A percentile compares a stretch with the other conserved stretches of the same genome.
These are phyloP conservation scores for Neosilurus mollespiculum DNA, from an alignment of 2,797 vertebrate species.

Conservation along the genomic window DNA sequence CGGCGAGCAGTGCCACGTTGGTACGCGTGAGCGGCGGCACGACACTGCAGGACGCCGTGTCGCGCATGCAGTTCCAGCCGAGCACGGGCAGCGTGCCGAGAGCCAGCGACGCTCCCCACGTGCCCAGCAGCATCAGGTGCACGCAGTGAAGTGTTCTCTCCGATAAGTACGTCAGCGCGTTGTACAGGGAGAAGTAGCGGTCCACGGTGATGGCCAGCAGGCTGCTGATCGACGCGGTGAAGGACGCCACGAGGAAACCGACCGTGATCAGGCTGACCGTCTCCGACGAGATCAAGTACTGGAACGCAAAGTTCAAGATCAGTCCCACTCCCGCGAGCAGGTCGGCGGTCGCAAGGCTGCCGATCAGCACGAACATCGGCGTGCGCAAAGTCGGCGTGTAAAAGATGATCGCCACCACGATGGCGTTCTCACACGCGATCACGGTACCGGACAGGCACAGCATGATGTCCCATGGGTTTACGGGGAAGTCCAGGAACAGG, in stretches of 20 bases:
- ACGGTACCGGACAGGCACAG: constrained; percentile 94
- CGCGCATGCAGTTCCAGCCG: constrained; percentile 94
- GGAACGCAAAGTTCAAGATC: constrained; percentile 96
- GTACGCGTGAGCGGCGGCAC: constrained; percentile 89
- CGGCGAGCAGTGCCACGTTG: constrained; percentile 87
- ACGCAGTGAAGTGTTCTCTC: constrained; percentile 90
- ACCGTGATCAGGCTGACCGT: constrained; percentile 93
- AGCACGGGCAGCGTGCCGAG: constrained; percentile 90
- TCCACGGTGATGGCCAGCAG: constrained; percentile 95
- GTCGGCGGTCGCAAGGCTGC: constrained; percentile 94
- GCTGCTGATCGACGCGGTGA: constrained; percentile 94
- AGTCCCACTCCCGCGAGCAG: constrained; percentile 92
- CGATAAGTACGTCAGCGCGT: constrained; percentile 95
- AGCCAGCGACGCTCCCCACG: constrained; percentile 90
- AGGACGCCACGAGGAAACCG: constrained; percentile 96
- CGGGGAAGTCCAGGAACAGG: constrained; percentile 70
- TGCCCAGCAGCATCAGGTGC: constrained; percentile 85
- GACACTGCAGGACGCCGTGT: constrained; percentile 84
- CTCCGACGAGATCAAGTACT: constrained; percentile 91
- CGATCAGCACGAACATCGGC: constrained; percentile 96
- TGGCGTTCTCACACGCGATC: constrained; percentile 94
- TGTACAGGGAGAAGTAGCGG: constrained; percentile 95
- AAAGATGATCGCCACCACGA: constrained; percentile 95
- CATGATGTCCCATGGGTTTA: constrained; percentile 97
- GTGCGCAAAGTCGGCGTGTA: constrained; percentile 90